Percentiles rank a stretch among this genome's conserved stretches.
Conservation (phyloP, 1,140 invertebrate species). For the Wiebesia pumilae region DNA sequence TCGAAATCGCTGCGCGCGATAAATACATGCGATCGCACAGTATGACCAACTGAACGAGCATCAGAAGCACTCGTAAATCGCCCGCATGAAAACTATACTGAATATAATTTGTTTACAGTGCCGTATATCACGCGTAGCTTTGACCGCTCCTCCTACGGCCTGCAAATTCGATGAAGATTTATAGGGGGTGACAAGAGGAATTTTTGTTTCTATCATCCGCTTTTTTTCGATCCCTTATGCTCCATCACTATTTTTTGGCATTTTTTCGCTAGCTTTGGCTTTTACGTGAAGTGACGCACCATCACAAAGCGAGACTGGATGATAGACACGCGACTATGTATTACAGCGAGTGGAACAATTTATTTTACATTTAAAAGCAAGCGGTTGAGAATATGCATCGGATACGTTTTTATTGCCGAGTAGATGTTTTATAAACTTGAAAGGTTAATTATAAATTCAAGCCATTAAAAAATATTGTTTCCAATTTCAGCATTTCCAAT, state of each 20-base stretch:
- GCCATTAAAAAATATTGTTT: neutral
- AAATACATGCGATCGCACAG: neutral
- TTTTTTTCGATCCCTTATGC: neutral
- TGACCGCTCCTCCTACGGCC: neutral
- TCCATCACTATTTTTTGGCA: neutral
- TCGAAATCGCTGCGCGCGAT: neutral
- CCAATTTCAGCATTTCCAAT: too few species aligned
- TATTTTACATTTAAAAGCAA: neutral
- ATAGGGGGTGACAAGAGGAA: neutral
- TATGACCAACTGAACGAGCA: neutral
- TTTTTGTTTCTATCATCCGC: neutral
- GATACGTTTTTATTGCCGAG: too few species aligned
- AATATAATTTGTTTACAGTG: slow-evolving; percentile 38
- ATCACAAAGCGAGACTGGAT: neutral
- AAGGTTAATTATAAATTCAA: neutral
- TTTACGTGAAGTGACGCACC: neutral
- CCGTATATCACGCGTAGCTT: slow-evolving; percentile 19
- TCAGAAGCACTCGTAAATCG: neutral
- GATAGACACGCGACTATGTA: neutral
- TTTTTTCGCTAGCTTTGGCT: neutral
- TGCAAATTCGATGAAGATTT: slow-evolving; percentile 38
- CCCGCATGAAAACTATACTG: slow-evolving; percentile 31
- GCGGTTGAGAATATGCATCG: too few species aligned
- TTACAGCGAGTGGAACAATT: neutral
- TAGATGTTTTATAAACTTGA: neutral